Percentiles rank a stretch among this genome's conserved stretches.
These are phyloP conservation scores for Sinocyclocheilus grahami DNA, from an alignment of 2,113 vertebrate species.

Conservation along the genomic window DNA sequence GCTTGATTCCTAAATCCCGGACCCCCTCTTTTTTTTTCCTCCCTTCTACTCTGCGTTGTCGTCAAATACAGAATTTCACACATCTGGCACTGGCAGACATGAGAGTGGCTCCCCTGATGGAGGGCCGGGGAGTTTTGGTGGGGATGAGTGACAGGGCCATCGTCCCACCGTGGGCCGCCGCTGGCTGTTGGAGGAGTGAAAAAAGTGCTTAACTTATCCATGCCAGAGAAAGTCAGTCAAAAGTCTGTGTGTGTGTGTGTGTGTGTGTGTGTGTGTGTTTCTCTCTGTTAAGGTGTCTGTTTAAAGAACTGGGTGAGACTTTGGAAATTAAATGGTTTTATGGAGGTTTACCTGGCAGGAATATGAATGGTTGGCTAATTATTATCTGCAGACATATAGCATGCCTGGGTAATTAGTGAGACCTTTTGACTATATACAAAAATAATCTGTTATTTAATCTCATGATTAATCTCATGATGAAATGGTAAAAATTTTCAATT, in stretches of 20 bases:
- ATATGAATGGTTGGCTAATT: not conserved
- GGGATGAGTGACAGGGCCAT: slow-evolving; percentile 79
- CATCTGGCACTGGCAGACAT: slow-evolving; percentile 74
- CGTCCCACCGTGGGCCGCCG: slow-evolving; percentile 71
- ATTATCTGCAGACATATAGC: too few relatives aligned
- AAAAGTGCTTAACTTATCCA: slow-evolving; percentile 28
- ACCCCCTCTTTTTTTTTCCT: slow-evolving; percentile 56
- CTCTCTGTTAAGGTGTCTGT: not conserved
- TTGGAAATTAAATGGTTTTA: not conserved
- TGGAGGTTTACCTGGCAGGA: not conserved
- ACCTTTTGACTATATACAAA: not conserved
- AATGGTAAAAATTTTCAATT: not conserved
- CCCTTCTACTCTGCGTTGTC: not conserved
- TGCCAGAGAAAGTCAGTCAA: slow-evolving; percentile 10
- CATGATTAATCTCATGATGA: not conserved
- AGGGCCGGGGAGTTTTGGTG: slow-evolving; percentile 17
- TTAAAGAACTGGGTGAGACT: not conserved
- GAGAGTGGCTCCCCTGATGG: slow-evolving; percentile 46
- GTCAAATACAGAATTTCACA: slow-evolving; percentile 80
- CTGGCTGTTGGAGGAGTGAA: slow-evolving; percentile 67
- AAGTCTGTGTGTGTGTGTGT: slow-evolving; percentile 2
- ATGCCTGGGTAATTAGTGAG: not conserved
- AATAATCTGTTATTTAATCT: not conserved
- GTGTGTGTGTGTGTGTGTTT: not conserved
- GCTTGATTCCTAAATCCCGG: slow-evolving; percentile 78